Percentiles rank a stretch among this genome's conserved stretches.
Conservation (phyloP, 2,888 invertebrate species). For the Bruchidius siliquastri region DNA sequence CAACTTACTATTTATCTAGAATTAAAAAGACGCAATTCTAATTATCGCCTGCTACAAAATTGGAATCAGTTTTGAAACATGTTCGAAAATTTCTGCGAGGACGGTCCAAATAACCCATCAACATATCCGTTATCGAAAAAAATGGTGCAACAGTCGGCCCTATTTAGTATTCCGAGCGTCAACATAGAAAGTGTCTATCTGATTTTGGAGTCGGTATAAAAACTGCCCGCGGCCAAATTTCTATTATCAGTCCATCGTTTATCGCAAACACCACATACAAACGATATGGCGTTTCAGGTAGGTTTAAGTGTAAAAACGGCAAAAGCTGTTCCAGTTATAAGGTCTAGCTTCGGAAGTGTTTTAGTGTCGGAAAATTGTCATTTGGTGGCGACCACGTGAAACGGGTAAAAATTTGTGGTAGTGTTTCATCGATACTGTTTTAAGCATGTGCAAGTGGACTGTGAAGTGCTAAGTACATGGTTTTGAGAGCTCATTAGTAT, state of each 20-base stretch:
- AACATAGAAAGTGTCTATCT: constrained; percentile 27
- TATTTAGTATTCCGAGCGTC: constrained; percentile 21
- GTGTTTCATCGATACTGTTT: too few relatives aligned
- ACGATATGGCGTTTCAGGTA: constrained; percentile 30
- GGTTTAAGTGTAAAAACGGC: constrained; percentile 12
- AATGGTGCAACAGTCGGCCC: constrained; percentile 17
- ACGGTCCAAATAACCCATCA: neutral
- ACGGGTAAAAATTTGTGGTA: too few relatives aligned
- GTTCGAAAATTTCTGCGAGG: neutral
- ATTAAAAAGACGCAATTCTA: neutral
- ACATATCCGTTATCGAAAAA: constrained; percentile 6
- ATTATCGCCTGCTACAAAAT: neutral
- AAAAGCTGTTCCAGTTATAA: too few relatives aligned
- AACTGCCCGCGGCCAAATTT: constrained; percentile 17
- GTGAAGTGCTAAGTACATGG: too few relatives aligned
- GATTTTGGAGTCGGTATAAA: constrained; percentile 26
- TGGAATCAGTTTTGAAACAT: neutral
- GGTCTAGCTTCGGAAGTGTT: too few relatives aligned
- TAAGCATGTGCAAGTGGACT: too few relatives aligned
- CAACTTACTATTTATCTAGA: neutral
- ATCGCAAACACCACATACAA: constrained; percentile 14
- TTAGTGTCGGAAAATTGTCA: too few relatives aligned
- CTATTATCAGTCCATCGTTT: constrained; percentile 31
- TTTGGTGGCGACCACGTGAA: too few relatives aligned
- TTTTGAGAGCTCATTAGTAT: too few relatives aligned